A percentile compares a stretch with the other conserved stretches of the same genome.
Conservation (phyloP, 1,140 invertebrate genomes). For the Meloidogyne exigua region DNA sequence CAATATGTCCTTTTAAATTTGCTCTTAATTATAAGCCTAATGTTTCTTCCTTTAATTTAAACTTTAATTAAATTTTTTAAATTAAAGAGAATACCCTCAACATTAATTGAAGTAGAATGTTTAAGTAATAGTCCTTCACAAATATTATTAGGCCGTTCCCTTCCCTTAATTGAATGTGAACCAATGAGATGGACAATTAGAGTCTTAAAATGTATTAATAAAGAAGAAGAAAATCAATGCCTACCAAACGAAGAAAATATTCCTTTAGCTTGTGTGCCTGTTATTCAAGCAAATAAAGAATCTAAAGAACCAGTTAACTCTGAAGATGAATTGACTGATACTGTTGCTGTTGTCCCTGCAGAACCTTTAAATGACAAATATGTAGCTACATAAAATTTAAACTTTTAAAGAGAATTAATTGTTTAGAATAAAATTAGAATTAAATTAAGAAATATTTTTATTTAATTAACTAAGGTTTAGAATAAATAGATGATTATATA, state of each 20-base stretch:
- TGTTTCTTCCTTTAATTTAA: neutral
- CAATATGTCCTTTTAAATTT: neutral
- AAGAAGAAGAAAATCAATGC: no score
- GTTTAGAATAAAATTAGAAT: no score
- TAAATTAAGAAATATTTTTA: no score
- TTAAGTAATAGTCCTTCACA: neutral
- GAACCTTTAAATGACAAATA: neutral
- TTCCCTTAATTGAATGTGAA: neutral
- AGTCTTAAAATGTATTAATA: neutral
- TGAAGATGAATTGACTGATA: neutral
- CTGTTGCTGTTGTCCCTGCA: neutral
- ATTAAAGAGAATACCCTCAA: neutral
- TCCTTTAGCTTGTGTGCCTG: neutral
- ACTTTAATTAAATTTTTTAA: neutral
- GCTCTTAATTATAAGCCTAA: neutral
- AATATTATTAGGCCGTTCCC: neutral
- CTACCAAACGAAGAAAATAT: neutral
- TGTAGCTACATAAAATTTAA: neutral
- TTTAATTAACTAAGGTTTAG: no score
- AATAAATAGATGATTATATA: no score
- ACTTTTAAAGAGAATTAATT: no score
- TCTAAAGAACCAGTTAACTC: neutral
- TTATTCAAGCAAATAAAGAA: neutral
- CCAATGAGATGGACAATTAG: neutral
- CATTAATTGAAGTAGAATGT: neutral